A percentile compares a stretch with the other conserved stretches of the same genome.
Evolutionary conservation across 2,797 vertebrate species (phyloP).

Genomic region (Cynopterus sphinx): DNA sequence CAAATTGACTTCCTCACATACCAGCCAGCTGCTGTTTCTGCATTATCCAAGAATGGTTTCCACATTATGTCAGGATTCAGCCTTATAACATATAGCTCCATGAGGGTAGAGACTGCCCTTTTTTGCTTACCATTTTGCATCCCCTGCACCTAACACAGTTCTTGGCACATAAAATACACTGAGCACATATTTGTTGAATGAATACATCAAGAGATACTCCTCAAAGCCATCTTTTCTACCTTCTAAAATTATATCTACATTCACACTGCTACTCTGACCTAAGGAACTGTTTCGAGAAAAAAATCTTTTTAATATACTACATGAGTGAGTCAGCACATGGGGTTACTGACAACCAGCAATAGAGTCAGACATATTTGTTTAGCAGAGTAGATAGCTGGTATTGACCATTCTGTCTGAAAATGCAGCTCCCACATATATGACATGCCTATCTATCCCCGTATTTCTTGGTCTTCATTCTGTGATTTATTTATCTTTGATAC

Average conservation of each 20-base stretch:
- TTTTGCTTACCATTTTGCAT: background rate
- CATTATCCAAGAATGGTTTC: background rate
- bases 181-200: background rate
- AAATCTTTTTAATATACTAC: background rate
- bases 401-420: background rate
- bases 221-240: background rate
- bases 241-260: conserved; percentile 28
- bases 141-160: background rate
- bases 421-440: background rate
- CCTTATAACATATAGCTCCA: background rate
- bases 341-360: background rate
- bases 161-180: background rate
- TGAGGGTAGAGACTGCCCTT: background rate
- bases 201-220: background rate
- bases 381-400: background rate
- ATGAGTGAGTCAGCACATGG: background rate
- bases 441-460: background rate
- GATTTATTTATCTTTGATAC: background rate
- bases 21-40: background rate
- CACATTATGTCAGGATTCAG: background rate
- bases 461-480: background rate
- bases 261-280: background rate
- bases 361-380: background rate
- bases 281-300: conserved; percentile 34
- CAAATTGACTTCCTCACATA: background rate